Evolutionary conservation across 2,797 vertebrate genomes (phyloP).

Genomic region (Tapirus indicus): DNA sequence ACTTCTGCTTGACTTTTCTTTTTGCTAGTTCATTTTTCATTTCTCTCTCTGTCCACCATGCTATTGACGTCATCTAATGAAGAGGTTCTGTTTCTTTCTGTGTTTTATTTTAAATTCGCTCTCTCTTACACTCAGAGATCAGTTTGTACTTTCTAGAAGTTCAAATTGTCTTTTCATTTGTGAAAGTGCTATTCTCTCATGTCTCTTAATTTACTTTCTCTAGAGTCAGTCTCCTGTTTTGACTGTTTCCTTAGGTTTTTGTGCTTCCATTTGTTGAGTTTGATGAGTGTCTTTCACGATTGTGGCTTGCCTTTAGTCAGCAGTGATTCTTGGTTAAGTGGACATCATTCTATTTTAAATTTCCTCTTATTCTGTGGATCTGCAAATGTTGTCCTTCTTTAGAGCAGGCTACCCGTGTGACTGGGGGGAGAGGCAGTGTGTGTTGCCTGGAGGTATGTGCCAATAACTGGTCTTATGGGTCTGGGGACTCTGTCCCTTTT

Average conservation of each 20-base stretch:
- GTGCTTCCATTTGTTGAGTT: background rate
- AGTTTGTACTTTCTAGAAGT: background rate
- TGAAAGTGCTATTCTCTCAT: background rate
- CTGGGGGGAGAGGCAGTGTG: background rate
- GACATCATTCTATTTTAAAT: background rate
- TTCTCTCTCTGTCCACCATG: background rate
- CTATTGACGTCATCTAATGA: background rate
- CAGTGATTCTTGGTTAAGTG: background rate
- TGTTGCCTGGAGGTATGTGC: background rate
- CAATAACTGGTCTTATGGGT: background rate
- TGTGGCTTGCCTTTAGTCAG: background rate
- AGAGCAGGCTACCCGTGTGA: background rate
- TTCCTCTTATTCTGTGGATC: background rate
- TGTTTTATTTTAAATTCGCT: background rate
- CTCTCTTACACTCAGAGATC: background rate
- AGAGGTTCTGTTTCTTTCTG: no score
- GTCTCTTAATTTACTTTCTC: background rate
- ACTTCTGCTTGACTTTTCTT: background rate
- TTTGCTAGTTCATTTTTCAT: background rate
- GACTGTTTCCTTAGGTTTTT: background rate
- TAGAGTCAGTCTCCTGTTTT: background rate
- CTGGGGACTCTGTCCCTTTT: background rate
- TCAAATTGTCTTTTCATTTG: background rate
- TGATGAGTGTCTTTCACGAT: no score
- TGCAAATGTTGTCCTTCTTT: background rate